These are phyloP conservation scores for Leptinotarsa lineolata DNA, from an alignment of 1,140 invertebrate species.

Conservation along the genomic window DNA sequence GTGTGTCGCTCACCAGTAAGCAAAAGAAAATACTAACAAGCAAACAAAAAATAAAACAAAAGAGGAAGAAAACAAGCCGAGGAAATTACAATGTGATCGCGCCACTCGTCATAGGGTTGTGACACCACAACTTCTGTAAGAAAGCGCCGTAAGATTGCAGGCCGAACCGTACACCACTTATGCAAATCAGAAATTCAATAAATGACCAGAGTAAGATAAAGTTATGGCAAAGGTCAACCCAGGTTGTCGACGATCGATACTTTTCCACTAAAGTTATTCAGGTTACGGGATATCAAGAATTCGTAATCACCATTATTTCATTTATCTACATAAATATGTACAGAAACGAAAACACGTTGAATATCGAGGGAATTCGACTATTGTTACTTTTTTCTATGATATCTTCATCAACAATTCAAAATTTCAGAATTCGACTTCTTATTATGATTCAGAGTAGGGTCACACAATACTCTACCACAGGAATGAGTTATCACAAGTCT, in stretches of 20 bases:
- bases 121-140: neutral
- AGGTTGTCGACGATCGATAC: conserved; percentile 20
- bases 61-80: neutral
- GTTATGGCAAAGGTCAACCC: neutral
- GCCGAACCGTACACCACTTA: conserved; percentile 22
- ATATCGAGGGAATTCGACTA: too few relatives aligned
- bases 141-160: neutral
- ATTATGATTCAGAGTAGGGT: too few relatives aligned
- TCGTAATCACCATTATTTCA: neutral
- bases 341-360: neutral
- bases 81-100: neutral
- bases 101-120: neutral
- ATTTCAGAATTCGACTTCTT: too few relatives aligned
- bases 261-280: neutral
- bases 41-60: conserved; percentile 21
- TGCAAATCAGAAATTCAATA: conserved; percentile 31
- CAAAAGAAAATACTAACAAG: conserved; percentile 37
- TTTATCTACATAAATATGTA: neutral
- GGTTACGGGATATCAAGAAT: neutral
- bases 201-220: conserved; percentile 2
- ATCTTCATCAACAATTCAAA: too few relatives aligned
- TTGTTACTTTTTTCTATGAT: too few relatives aligned
- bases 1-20: conserved; percentile 37
- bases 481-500: too few relatives aligned
- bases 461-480: too few relatives aligned